Base-by-base conservation (phyloP, 2,888 invertebrate genomes). In the Phyto melanocephala region DNA sequence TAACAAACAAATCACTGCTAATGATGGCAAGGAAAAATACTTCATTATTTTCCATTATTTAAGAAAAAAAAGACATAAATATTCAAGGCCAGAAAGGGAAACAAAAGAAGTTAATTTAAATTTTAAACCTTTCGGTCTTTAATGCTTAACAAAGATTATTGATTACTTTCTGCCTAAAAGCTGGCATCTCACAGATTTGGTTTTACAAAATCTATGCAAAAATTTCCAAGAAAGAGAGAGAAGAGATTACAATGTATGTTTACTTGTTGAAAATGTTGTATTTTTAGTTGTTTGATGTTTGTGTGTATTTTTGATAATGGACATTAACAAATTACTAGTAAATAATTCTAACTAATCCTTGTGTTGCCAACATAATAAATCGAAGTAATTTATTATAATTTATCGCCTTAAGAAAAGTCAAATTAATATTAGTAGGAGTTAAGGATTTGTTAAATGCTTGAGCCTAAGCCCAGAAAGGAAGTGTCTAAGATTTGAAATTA, bases 251-350 rank as follows among this genome's bases (percentile, higher is more conserved):
- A 33, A 33, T 47, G 17, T 20, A 22, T 5, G 50, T 22, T 7
- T 20, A 3, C 13, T 50, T 50, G 47, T 50, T 22, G 11, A 22
- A 50, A 50, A n/a, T 67, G n/a, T n/a, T n/a, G n/a, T 37, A 10
- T 20, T 28, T n/a, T n/a, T n/a, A n/a, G n/a, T n/a, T n/a, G n/a
- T n/a, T n/a, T n/a, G n/a, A n/a, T n/a, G n/a, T n/a, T n/a, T n/a
- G n/a, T n/a, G n/a, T 42, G 20, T 35, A 6, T 7, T 15, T 17
- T 40, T 37, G 13, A 15, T 42, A 42, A 24, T 71, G 33, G 62
- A 86, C 85, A 81, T 86, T 86, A 87, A 87, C 87, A 88, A 88
- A 88, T 88, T 88, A 86, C 88, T 88, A 86, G 86, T 85, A 87
- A 87, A 88, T 88, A 88, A 87, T 86, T 87, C 87, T 85, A 86